A percentile compares a stretch with the other conserved stretches of the same genome.
Evolutionary conservation across 2,113 vertebrate species (phyloP).

Genomic region (Stigmatopora argus): DNA sequence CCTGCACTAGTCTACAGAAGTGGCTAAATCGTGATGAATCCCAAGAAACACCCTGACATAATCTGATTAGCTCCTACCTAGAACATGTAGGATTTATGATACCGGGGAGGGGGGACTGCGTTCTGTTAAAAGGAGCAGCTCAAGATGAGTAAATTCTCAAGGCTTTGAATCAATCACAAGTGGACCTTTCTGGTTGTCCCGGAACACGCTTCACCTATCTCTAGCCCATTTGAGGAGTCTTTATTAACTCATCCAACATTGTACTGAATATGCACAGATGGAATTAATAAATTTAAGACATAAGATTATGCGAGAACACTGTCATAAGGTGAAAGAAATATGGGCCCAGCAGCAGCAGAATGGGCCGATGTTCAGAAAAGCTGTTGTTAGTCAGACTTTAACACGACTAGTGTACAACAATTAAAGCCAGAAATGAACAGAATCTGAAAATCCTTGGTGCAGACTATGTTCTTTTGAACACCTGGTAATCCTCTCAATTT

Average conservation of each 20-base stretch:
- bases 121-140: too few species aligned
- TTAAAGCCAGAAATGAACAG: constrained; percentile 43
- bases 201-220: too few species aligned
- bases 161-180: too few species aligned
- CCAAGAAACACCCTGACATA: too few species aligned
- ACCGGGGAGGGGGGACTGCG: too few species aligned
- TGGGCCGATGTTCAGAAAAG: constrained; percentile 22
- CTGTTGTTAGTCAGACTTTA: constrained; percentile 27
- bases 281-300: too few species aligned
- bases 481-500: constrained; percentile 45
- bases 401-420: constrained; percentile 27
- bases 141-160: too few species aligned
- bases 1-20: neutral
- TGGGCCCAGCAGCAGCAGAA: constrained; percentile 13
- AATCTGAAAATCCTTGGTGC: constrained; percentile 26
- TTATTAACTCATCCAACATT: neutral
- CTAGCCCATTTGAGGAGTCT: too few species aligned
- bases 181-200: too few species aligned
- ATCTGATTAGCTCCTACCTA: too few species aligned
- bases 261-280: neutral
- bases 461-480: constrained; percentile 49
- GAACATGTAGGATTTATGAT: too few species aligned
- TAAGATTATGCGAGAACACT: too few species aligned
- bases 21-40: neutral
- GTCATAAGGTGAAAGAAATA: neutral